Base-by-base conservation (phyloP, 2,888 invertebrate genomes). In the Leptopilina myrica region DNA sequence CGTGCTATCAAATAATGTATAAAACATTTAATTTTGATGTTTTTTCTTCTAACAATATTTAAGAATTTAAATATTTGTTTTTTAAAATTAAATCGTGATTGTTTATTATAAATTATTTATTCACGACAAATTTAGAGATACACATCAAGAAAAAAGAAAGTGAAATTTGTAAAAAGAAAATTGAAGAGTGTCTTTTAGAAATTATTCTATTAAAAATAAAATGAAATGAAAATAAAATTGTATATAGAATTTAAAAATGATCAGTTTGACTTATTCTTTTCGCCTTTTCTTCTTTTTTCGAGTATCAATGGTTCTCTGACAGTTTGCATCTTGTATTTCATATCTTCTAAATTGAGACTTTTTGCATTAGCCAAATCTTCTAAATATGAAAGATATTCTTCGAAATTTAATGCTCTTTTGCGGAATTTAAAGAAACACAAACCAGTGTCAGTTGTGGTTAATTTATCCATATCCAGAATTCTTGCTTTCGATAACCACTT, bases 381-480 rank as follows among this genome's bases (percentile, higher is more conserved):
- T 33, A 90, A 76, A 62, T 85, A 90, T 0, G 49, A 46, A 14
- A 87, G 81, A 78, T 88, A 89, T 66, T 90, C 87, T 0, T 87
- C 83, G 65, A 84, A 89, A 3, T 83, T 80, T 11, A 90, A 78
- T 0, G 89, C 89, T 49, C 90, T 85, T 81, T 89, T 89, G 4
- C 87, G 87, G 80, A 89, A 90, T 80, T 90, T 88, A 56, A 90
- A 88, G 76, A 89, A 90, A 49, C 85, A 85, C 5, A 89, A 59
- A 33, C 89, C 89, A 2, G 88, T 89, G 20, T 89, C 88, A 0
- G 89, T 90, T 5, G 87, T 86, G 0, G 89, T 89, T 0, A 90
- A 65, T 4, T 84, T 85, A 2, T 82, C 73, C 86, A 86, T 87
- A 76, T 90, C 88, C 5, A 90, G 80, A 76, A 90, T 84, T 26